Conservation (phyloP, 2,797 vertebrate genomes). For the Bucorvus abyssinicus region DNA sequence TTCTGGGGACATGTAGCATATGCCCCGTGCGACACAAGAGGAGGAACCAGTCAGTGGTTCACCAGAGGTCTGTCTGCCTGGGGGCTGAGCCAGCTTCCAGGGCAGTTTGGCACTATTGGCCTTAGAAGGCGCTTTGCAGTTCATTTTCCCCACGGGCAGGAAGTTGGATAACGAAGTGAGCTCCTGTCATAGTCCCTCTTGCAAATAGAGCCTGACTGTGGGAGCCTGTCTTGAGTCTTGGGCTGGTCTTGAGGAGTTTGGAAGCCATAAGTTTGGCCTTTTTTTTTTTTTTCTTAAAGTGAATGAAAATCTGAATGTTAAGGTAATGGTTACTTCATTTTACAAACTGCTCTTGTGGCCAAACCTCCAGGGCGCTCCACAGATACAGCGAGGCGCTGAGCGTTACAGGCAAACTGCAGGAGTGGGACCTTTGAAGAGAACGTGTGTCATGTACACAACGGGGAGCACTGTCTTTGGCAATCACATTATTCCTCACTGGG, state of each 20-base stretch:
- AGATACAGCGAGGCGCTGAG: background rate
- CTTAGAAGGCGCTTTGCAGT: background rate
- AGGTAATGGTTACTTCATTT: background rate
- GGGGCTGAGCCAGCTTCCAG: background rate
- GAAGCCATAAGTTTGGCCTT: background rate
- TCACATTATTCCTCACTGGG: background rate
- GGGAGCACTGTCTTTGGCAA: background rate
- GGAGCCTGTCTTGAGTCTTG: background rate
- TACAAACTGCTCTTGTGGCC: background rate
- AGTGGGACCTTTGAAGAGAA: background rate
- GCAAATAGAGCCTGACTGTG: accelerated
- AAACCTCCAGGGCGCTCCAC: background rate
- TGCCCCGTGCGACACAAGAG: background rate
- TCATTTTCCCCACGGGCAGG: background rate
- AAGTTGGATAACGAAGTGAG: background rate
- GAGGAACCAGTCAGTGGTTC: background rate
- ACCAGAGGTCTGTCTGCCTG: background rate
- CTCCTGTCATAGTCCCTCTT: background rate
- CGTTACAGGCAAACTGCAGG: background rate
- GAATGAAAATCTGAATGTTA: background rate
- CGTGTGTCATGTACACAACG: background rate
- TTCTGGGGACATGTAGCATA: accelerated
- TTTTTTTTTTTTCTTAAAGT: background rate
- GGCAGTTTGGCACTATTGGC: background rate
- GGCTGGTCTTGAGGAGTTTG: background rate